Percentiles rank a stretch among this genome's conserved stretches.
Evolutionary conservation across 2,888 invertebrate genomes (phyloP).

Genomic region (Ferrisia virgata): DNA sequence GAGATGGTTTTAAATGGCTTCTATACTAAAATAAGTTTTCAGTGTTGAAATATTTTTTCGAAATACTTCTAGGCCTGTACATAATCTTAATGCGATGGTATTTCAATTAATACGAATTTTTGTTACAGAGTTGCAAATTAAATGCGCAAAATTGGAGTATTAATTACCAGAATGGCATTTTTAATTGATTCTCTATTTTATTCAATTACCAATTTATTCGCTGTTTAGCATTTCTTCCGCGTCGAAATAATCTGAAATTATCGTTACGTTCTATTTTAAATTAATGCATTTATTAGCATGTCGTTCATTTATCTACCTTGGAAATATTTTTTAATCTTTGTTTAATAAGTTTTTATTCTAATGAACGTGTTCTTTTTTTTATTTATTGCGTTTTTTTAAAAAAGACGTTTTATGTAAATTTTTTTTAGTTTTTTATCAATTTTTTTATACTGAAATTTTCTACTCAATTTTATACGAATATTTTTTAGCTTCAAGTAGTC

Average conservation of each 20-base stretch:
- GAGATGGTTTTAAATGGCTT: background rate
- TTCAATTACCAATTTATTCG: background rate
- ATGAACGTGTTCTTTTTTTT: slow-evolving; percentile 17
- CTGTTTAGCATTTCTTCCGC: background rate
- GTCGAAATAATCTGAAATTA: background rate
- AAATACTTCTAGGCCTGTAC: background rate
- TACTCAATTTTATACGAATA: background rate
- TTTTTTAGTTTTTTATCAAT: background rate
- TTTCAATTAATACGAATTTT: background rate
- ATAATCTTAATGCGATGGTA: background rate
- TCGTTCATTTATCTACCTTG: slow-evolving; percentile 10
- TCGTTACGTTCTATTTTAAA: background rate
- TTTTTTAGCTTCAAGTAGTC: background rate
- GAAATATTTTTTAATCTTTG: background rate
- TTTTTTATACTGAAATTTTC: slow-evolving; percentile 5
- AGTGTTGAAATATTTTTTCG: too few relatives aligned
- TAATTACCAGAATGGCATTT: background rate
- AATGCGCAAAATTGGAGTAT: background rate
- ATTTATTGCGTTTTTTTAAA: background rate
- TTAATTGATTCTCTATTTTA: background rate
- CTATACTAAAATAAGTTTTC: too few relatives aligned
- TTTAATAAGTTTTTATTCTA: background rate
- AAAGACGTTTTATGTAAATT: background rate
- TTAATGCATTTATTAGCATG: slow-evolving; percentile 3
- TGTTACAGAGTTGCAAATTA: background rate